phyloP scores from a whole-genome alignment of 2,113 vertebrate species.

The Pyrgilauda ruficollis region DNA sequence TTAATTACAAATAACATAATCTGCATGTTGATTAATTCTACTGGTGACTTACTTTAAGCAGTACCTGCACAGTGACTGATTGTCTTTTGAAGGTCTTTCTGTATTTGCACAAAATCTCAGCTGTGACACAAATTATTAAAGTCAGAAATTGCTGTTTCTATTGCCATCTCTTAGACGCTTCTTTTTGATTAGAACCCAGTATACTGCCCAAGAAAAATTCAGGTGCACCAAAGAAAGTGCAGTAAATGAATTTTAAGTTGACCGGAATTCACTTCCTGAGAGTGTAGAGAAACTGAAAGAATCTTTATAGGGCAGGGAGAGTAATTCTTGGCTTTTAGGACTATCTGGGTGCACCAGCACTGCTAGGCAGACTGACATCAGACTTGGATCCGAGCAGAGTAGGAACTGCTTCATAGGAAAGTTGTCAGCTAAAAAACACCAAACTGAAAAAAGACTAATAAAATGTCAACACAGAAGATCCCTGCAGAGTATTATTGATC shows the following conservation, averaged over 20 bases:
- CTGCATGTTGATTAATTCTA: not conserved
- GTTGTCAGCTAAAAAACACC: not conserved
- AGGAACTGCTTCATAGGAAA: not conserved
- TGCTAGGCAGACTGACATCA: slow-evolving; percentile 24
- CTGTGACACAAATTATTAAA: not conserved
- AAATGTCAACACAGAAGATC: not conserved
- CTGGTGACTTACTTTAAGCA: not conserved
- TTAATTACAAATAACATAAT: not conserved
- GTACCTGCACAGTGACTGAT: not conserved
- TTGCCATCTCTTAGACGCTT: not conserved
- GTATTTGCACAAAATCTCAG: not conserved
- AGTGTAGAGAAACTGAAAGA: not conserved
- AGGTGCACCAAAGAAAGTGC: not conserved
- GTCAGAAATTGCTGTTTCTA: not conserved
- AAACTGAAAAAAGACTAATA: not conserved
- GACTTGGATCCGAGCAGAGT: not conserved
- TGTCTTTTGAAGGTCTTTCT: slow-evolving; percentile 14
- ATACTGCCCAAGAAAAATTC: not conserved
- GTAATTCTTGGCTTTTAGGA: not conserved
- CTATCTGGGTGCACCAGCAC: not conserved
- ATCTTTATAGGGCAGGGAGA: not conserved
- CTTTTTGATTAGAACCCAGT: not conserved
- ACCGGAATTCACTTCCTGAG: not conserved
- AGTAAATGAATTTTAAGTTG: not conserved
- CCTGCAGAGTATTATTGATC: not conserved